Base-by-base conservation (phyloP, 2,888 invertebrate genomes). In the Sphecodes monilicornis region DNA sequence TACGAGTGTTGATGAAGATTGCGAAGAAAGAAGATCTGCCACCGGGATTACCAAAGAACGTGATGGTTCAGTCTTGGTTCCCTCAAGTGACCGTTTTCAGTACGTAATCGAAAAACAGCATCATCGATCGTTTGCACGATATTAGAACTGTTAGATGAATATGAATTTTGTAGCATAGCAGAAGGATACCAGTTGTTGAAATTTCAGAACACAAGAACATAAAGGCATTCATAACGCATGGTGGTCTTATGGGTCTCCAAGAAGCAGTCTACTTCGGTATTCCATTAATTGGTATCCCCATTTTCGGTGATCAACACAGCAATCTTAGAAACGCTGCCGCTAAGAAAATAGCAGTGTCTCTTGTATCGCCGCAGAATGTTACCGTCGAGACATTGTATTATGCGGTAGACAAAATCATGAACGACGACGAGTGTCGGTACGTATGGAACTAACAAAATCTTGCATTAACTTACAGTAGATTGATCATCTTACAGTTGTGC, bases 1-100 rank as follows among this genome's bases (percentile, higher is more conserved):
- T 93, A 32, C 91, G 93, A 3, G 91, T 94, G 18, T 82, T 94
- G 10, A 89, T 94, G 90, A 94, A 93, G 57, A 89, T 94, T 5
- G 91, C 91, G 2, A 90, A 91, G n/a, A 88, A 91, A 46, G 88
- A 92, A 32, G 92, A 93, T 6, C 85, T 94, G 3, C 91, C 91
- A 0, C 85, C 92, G 1, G 92, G 91, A 32, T 82, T 94, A 18
- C 94, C 94, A 4, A 90, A 91, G 39, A 94, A 94, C 78, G 93
- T 94, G 16, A 92, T 93, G 84, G 91, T 88, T 4, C 88, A 91
- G 32, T 78, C 90, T 0, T 94, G 94, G 94, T 88, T 93, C 10
- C 88, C 93, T 0, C 94, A 94, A 82, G 77, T 91, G 0, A 75
- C 92, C 18, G 90, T 94, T 32, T 87, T 94, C 36, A 90, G 94